These are phyloP conservation scores for Drosophila longiperda DNA, from an alignment of 2,888 invertebrate species.

Conservation along the genomic window DNA sequence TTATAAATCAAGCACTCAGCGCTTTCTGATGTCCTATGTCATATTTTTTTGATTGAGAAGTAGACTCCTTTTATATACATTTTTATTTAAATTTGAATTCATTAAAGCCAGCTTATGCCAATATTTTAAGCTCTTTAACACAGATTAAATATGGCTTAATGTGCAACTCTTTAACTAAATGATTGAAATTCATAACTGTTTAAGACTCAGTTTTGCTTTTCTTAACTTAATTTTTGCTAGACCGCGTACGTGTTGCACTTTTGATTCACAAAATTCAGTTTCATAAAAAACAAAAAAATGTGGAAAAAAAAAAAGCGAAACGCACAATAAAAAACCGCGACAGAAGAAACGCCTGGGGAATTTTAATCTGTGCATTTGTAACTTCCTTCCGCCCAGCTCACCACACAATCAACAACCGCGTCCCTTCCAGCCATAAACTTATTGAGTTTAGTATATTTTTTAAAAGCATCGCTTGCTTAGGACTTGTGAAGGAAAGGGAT, in stretches of 20 bases:
- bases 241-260: conserved; percentile 62
- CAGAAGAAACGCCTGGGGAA: conserved; percentile 59
- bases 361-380: conserved; percentile 70
- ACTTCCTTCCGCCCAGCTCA: conserved; percentile 63
- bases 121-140: neutral
- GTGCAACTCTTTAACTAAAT: neutral
- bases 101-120: neutral
- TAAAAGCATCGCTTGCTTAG: conserved; percentile 52
- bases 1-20: neutral
- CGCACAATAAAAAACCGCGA: conserved; percentile 52
- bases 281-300: conserved; percentile 8
- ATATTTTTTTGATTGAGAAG: neutral
- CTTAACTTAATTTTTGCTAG: conserved; percentile 15
- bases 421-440: conserved; percentile 57
- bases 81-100: neutral
- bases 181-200: conserved; percentile 7
- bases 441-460: conserved; percentile 65
- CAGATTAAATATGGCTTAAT: neutral
- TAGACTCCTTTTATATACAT: neutral
- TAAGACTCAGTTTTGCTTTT: conserved; percentile 13
- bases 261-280: conserved; percentile 44
- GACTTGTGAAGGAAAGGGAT: conserved; percentile 28
- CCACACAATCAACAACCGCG: conserved; percentile 44
- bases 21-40: too few relatives aligned
- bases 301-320: conserved; percentile 9